Conservation (phyloP, 2,888 invertebrate genomes). For the Lochmaea capreae region DNA sequence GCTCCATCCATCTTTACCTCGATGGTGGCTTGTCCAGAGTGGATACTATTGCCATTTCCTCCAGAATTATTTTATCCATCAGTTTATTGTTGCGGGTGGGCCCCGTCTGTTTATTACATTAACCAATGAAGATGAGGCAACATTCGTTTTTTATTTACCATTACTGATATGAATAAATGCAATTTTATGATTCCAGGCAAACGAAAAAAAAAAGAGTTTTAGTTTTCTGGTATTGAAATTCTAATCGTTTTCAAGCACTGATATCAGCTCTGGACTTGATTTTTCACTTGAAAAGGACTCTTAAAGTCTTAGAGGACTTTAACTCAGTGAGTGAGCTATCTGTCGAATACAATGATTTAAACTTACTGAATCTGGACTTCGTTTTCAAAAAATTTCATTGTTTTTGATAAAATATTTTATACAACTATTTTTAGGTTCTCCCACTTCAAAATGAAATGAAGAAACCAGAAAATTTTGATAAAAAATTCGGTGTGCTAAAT, state of each 20-base stretch:
- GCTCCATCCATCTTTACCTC: too few relatives aligned
- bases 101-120: too few relatives aligned
- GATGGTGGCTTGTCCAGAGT: too few relatives aligned
- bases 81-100: too few relatives aligned
- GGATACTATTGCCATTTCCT: too few relatives aligned
- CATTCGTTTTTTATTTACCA: too few relatives aligned
- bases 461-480: conserved; percentile 80
- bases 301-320: not conserved
- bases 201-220: not conserved
- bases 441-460: conserved; percentile 95
- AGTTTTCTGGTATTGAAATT: not conserved
- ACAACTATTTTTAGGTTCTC: conserved; percentile 74
- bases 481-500: conserved; percentile 86
- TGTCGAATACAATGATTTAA: not conserved
- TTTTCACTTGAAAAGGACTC: not conserved
- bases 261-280: conserved; percentile 1
- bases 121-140: too few relatives aligned
- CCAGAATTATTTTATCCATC: too few relatives aligned
- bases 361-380: not conserved
- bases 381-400: not conserved
- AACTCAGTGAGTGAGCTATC: conserved; percentile 1
- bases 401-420: not conserved
- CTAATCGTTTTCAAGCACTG: conserved; percentile 1
- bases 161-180: not conserved
- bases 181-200: conserved; percentile 6